A percentile compares a stretch with the other conserved stretches of the same genome.
Conservation (phyloP, 2,888 invertebrate species). For the Lithophane socia region DNA sequence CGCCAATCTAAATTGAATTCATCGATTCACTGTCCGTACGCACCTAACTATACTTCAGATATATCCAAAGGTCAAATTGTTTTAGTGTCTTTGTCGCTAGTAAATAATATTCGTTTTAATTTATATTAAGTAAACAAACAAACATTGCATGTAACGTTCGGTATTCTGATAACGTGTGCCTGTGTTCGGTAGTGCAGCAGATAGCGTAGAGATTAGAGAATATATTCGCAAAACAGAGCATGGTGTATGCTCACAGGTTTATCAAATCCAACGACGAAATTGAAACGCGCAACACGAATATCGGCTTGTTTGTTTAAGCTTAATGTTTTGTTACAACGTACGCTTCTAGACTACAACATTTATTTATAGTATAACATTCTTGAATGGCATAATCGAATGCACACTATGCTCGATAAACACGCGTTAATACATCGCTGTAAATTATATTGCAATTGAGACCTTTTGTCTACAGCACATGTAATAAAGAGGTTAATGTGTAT, state of each 20-base stretch:
- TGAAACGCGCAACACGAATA: slow-evolving; percentile 53
- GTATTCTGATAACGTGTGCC: slow-evolving; percentile 11
- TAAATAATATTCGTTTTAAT: slow-evolving; percentile 6
- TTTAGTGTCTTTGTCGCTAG: neutral
- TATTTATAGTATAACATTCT: slow-evolving; percentile 53
- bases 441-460: slow-evolving; percentile 32
- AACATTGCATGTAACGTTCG: slow-evolving; percentile 4
- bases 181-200: slow-evolving; percentile 26
- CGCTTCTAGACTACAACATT: slow-evolving; percentile 42
- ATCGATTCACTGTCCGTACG: slow-evolving; percentile 71
- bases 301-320: slow-evolving; percentile 48
- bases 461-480: slow-evolving; percentile 29
- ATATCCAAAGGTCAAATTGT: slow-evolving; percentile 5
- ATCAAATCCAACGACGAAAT: slow-evolving; percentile 53
- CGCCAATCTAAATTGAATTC: slow-evolving; percentile 82
- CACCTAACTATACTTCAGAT: slow-evolving; percentile 36
- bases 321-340: slow-evolving; percentile 57
- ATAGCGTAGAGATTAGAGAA: slow-evolving; percentile 48
- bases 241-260: slow-evolving; percentile 58
- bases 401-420: slow-evolving; percentile 39
- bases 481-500: slow-evolving; percentile 25
- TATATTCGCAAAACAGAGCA: slow-evolving; percentile 32
- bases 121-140: slow-evolving; percentile 31
- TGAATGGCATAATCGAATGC: slow-evolving; percentile 55
- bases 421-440: slow-evolving; percentile 17